Percentiles rank a stretch among this genome's conserved stretches.
Conservation (phyloP, 2,113 vertebrate genomes). For the Hipposideros armiger region DNA sequence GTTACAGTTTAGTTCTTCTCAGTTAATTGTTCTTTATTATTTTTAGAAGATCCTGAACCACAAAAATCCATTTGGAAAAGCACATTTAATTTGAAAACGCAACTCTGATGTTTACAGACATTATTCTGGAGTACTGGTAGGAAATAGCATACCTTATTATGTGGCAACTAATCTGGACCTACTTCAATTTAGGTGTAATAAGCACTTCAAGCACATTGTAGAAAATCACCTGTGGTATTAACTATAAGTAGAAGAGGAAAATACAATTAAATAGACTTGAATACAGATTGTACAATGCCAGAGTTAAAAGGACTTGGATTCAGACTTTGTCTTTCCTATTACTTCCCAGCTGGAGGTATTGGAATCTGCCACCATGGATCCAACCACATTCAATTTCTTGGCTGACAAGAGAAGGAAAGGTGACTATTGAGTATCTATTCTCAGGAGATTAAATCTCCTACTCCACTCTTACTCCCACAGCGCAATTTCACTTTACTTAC, state of each 20-base stretch:
- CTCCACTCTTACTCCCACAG: rapidly evolving
- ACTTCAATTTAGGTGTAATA: not conserved
- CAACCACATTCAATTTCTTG: not conserved
- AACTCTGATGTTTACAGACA: not conserved
- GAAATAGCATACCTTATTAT: not conserved
- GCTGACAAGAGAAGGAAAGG: not conserved
- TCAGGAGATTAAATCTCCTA: not conserved
- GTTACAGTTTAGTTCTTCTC: not conserved
- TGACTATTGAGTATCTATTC: not conserved
- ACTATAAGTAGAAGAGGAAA: not conserved
- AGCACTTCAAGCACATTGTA: not conserved
- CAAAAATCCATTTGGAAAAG: not conserved
- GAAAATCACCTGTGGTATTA: not conserved
- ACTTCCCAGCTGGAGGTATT: not conserved
- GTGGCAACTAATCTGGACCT: not conserved
- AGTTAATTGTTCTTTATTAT: not conserved
- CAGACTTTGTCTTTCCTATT: not conserved
- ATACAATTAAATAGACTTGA: not conserved
- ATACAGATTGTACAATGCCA: not conserved
- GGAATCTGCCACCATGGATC: not conserved
- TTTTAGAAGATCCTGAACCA: not conserved
- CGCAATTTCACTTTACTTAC: not conserved
- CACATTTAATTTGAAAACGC: not conserved
- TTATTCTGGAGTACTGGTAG: not conserved
- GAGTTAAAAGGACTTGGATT: not conserved